Conservation (phyloP, 2,888 invertebrate species). For the Smittia aterrima region DNA sequence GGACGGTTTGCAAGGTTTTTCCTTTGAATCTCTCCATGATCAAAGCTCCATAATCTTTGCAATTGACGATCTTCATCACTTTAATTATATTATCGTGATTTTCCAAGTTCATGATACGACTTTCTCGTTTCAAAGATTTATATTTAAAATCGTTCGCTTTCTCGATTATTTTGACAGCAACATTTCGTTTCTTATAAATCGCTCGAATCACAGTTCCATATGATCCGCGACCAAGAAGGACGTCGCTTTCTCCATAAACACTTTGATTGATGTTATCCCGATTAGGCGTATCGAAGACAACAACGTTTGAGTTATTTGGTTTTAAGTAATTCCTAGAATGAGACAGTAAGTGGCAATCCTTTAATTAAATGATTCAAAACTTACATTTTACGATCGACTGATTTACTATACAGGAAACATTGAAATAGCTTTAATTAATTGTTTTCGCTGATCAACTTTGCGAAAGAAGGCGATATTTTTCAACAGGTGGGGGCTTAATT, state of each 20-base stretch:
- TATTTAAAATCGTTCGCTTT: not conserved
- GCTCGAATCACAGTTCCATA: slow-evolving; percentile 24
- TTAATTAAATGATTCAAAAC: not conserved
- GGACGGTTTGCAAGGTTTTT: not conserved
- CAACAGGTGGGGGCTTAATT: too few relatives aligned
- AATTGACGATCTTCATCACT: slow-evolving; percentile 26
- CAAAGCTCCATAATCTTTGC: slow-evolving; percentile 15
- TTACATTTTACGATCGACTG: too few relatives aligned
- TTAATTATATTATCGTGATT: not conserved
- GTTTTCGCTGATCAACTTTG: too few relatives aligned
- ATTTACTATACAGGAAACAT: too few relatives aligned
- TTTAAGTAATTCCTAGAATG: not conserved
- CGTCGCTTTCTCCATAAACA: not conserved
- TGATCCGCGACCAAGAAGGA: not conserved
- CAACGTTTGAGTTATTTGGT: not conserved
- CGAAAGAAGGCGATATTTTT: too few relatives aligned
- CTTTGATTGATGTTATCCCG: not conserved
- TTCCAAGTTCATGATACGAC: not conserved
- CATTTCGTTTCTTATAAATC: not conserved
- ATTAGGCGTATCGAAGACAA: slow-evolving; percentile 16
- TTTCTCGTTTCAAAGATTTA: slow-evolving; percentile 21
- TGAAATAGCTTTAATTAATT: too few relatives aligned
- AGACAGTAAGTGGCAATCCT: too few relatives aligned
- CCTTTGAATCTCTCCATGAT: slow-evolving; percentile 28
- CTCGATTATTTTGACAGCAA: slow-evolving; percentile 28